phyloP scores from a whole-genome alignment of 2,113 vertebrate species.

The Myotis lucifugus region DNA sequence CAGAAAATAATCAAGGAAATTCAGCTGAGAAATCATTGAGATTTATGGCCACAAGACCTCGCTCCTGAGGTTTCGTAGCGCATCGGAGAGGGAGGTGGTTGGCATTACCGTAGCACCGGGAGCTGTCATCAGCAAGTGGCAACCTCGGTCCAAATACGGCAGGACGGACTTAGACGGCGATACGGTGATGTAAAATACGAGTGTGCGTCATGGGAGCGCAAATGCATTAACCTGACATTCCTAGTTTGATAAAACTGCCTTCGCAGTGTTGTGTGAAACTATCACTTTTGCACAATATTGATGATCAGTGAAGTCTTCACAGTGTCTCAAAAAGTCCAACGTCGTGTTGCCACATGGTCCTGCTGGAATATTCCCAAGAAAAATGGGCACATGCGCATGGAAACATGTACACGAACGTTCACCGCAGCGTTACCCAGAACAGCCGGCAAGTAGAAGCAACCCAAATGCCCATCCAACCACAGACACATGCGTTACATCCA shows the following conservation, averaged over 20 bases:
- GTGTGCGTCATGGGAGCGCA: background rate
- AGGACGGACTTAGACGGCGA: background rate
- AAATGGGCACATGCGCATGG: background rate
- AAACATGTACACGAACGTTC: background rate
- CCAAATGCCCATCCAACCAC: background rate
- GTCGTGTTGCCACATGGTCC: background rate
- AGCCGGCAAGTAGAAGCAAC: background rate
- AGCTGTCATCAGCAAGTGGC: background rate
- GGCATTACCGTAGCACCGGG: too few relatives aligned
- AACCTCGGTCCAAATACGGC: too few relatives aligned
- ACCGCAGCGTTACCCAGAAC: background rate
- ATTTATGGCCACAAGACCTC: background rate
- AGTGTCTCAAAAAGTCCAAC: background rate
- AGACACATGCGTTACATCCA: too few relatives aligned
- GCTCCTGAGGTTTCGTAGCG: background rate
- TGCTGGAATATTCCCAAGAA: background rate
- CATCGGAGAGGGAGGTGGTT: background rate
- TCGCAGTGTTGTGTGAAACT: background rate
- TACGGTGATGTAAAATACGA: background rate
- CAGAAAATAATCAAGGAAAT: background rate
- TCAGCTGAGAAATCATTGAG: background rate
- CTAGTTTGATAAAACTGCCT: background rate
- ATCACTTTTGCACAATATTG: background rate
- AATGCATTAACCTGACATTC: background rate
- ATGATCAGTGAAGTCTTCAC: background rate